phyloP scores from a whole-genome alignment of 2,888 invertebrate genomes.

The Sisyra nigra region DNA sequence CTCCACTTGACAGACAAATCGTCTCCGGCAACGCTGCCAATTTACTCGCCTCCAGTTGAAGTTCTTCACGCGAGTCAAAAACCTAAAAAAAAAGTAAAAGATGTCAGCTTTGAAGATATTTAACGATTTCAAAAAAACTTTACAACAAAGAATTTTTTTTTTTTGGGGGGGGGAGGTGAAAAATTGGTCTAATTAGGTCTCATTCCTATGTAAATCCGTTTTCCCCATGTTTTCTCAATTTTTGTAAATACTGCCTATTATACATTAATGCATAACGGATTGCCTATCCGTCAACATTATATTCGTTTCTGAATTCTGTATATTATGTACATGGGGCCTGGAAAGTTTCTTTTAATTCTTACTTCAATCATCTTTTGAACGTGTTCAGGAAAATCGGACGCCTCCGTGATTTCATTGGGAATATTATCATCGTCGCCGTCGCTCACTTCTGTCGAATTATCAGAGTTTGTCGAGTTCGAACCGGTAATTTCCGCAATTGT shows the following conservation, averaged over 20 bases:
- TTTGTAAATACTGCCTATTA: no score
- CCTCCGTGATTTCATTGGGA: conserved; percentile 30
- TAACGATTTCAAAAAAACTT: background rate
- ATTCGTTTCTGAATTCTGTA: no score
- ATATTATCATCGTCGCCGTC: conserved; percentile 32
- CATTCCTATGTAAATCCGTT: no score
- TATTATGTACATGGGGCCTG: background rate
- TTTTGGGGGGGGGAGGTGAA: no score
- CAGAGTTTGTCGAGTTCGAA: conserved; percentile 15
- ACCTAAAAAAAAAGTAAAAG: conserved; percentile 35
- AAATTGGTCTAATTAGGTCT: no score
- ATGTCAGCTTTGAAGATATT: background rate
- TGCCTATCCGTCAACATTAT: no score
- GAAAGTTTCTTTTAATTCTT: conserved; percentile 11
- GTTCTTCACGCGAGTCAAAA: conserved; percentile 62
- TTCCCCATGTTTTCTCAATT: no score
- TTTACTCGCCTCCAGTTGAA: conserved; percentile 48
- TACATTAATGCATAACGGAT: no score
- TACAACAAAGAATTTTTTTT: no score
- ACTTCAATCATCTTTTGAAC: conserved; percentile 84
- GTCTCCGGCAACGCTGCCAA: conserved; percentile 48
- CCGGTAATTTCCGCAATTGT: conserved; percentile 12
- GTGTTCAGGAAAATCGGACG: conserved; percentile 44
- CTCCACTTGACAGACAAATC: conserved; percentile 66
- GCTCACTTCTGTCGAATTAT: conserved; percentile 18